These are phyloP conservation scores for Pollicipes pollicipes DNA, from an alignment of 1,140 invertebrate species.

Conservation along the genomic window DNA sequence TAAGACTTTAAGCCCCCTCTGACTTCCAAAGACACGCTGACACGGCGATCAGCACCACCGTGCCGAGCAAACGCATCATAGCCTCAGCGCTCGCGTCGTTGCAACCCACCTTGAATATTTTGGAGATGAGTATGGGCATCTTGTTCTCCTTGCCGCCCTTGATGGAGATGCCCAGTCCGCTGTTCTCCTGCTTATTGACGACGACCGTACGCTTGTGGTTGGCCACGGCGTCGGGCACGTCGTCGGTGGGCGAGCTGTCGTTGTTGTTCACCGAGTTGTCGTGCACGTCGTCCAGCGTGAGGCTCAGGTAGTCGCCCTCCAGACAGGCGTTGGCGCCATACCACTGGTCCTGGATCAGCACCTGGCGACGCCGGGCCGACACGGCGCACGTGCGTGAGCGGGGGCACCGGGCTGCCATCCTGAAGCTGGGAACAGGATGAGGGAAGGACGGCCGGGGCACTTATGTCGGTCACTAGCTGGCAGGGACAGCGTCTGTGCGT, in stretches of 20 bases:
- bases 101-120: constrained; percentile 85
- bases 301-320: constrained; percentile 80
- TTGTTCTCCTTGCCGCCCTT: constrained; percentile 90
- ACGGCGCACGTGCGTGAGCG: no score
- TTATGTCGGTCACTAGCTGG: no score
- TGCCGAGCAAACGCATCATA: no score
- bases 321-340: constrained; percentile 75
- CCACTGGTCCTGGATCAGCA: constrained; percentile 80
- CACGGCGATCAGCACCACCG: no score
- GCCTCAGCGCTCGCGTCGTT: no score
- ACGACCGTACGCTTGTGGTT: constrained; percentile 84
- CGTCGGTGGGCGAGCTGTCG: constrained; percentile 15
- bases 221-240: constrained; percentile 62
- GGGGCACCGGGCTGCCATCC: no score
- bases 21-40: no score
- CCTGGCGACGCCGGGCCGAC: constrained; percentile 45
- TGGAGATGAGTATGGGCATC: constrained; percentile 97
- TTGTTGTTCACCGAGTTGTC: constrained; percentile 29
- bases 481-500: no score
- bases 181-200: constrained; percentile 90
- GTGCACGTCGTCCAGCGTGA: constrained; percentile 70
- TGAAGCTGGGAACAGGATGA: no score
- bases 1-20: no score
- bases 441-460: no score
- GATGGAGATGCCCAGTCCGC: constrained; percentile 94